Base-by-base conservation (phyloP, 2,888 invertebrate species). In the Morpho deidamia region DNA sequence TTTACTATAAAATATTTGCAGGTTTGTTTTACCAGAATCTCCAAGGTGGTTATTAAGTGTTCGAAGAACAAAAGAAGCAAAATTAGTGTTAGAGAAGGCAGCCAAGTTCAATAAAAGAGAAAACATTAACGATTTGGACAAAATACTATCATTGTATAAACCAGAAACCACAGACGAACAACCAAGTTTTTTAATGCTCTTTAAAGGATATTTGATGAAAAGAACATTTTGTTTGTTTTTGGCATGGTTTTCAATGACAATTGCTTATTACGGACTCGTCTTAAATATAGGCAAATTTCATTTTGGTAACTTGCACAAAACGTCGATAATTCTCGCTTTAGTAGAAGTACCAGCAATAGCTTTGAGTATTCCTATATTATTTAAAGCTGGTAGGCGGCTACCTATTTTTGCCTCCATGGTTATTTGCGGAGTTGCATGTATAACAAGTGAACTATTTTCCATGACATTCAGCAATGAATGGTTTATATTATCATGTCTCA, bases 281-380 rank as follows among this genome's bases (percentile, higher is more conserved):
- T 80, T 95, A 53, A 95, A 95, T 70, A 92, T 90, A 47, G 89
- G 95, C 61, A 93, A 93, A 50, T 93, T 94, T 61, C 93, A 95
- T 59, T 92, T 94, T 39, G 95, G 95, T 54, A 93, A 95, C 75
- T 84, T 95, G 37, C 95, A 95, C 73, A 76, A 94, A 47, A 95
- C 94, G 59, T 93, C 94, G 67, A 93, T 95, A 63, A 87, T 94
- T 69, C 91, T 93, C 64, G 95, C 95, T 47, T 90, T 93, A 41
- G 95, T 95, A 11, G 95, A 95, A 83, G 90, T 95, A 53, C 95
- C 95, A 38, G 94, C 95, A 12, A 93, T 95, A 64, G 93, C 93
- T 1, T 82, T 94, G 52, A 95, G 95, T 67, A 95, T 95, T 67
- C 91, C 94, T 11, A 92, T 95, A 63, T 90, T 95, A n/a, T 80